These are phyloP conservation scores for Alethe castanea DNA, from an alignment of 2,113 vertebrate species.

Conservation along the genomic window DNA sequence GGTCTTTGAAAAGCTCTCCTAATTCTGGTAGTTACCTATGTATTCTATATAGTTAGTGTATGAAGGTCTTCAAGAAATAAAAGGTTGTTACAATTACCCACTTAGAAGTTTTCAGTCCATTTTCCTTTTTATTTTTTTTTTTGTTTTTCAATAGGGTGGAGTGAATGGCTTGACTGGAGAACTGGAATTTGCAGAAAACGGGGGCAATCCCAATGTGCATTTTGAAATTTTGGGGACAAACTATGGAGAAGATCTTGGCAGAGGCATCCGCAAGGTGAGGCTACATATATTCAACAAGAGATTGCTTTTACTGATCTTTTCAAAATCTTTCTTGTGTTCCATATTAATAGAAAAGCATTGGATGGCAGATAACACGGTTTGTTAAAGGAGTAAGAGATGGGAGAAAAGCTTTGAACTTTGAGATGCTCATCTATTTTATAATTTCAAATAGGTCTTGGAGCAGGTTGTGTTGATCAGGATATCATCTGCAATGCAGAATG, in stretches of 20 bases:
- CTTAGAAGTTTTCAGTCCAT: not conserved
- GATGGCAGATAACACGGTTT: fast-evolving
- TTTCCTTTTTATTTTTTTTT: not conserved
- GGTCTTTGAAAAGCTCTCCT: not conserved
- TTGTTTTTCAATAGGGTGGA: constrained; percentile 76
- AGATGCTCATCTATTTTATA: not conserved
- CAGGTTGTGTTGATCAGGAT: not conserved
- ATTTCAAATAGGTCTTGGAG: not conserved
- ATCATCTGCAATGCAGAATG: not conserved
- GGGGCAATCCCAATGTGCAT: constrained; percentile 93
- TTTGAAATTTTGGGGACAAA: constrained; percentile 98
- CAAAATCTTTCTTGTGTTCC: not conserved
- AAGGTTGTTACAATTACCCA: not conserved
- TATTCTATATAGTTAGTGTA: not conserved
- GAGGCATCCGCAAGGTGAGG: constrained; percentile 92
- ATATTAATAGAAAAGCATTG: not conserved
- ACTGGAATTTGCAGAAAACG: constrained; percentile 93
- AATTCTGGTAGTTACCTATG: not conserved
- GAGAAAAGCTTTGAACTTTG: not conserved
- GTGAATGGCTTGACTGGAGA: constrained; percentile 92
- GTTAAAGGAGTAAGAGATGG: not conserved
- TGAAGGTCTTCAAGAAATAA: not conserved
- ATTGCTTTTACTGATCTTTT: not conserved
- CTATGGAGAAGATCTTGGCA: constrained; percentile 94
- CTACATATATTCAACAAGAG: not conserved